Percentiles rank a stretch among this genome's conserved stretches.
phyloP scores from a whole-genome alignment of 2,888 invertebrate genomes.

The Leistus spinibarbis region DNA sequence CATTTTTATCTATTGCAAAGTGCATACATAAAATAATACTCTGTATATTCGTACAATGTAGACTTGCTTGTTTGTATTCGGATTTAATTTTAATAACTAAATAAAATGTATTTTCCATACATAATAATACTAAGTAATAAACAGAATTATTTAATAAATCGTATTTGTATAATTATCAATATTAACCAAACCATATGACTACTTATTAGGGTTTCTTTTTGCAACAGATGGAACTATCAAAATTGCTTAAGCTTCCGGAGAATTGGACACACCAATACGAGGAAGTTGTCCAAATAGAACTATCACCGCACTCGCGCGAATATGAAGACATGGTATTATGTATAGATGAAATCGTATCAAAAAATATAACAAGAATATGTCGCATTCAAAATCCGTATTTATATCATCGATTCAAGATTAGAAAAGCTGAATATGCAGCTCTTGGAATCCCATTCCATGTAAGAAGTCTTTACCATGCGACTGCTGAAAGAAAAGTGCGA shows the following conservation, averaged over 20 bases:
- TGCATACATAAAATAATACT: no score
- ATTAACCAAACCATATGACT: background rate
- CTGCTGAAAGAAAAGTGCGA: conserved; percentile 44
- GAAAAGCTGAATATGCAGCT: conserved; percentile 46
- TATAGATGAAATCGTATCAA: background rate
- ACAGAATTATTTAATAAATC: no score
- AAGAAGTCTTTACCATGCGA: conserved; percentile 47
- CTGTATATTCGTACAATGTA: no score
- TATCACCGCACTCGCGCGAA: background rate
- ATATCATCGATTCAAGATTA: conserved; percentile 46
- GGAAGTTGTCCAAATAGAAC: conserved; percentile 20
- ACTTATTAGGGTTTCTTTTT: background rate
- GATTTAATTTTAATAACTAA: no score
- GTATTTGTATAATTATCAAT: no score
- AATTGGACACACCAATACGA: conserved; percentile 8
- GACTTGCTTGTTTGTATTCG: no score
- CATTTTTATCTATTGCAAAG: no score
- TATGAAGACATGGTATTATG: background rate
- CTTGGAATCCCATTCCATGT: conserved; percentile 39
- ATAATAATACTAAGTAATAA: no score
- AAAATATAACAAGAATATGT: conserved; percentile 40
- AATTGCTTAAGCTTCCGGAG: background rate
- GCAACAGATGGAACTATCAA: conserved; percentile 6
- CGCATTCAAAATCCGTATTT: conserved; percentile 48
- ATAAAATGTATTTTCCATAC: no score